These are phyloP conservation scores for Pyxicephalus adspersus DNA, from an alignment of 2,113 vertebrate genomes.

Conservation along the genomic window DNA sequence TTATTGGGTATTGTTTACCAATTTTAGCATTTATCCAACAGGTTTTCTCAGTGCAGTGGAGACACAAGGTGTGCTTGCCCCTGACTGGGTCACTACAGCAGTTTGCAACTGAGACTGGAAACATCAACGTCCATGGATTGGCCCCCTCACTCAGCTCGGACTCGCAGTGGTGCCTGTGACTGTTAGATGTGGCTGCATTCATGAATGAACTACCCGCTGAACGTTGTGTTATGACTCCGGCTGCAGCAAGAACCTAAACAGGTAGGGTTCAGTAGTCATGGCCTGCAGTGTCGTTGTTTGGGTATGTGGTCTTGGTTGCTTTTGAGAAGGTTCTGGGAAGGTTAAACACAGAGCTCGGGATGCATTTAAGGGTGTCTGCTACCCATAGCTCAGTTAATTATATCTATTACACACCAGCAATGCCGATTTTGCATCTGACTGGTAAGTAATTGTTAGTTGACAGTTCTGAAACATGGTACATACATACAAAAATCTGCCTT, in stretches of 20 bases:
- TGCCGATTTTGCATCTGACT: no score
- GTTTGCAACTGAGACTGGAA: slow-evolving; percentile 52
- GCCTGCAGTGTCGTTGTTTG: no score
- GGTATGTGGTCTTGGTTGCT: no score
- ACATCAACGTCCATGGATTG: slow-evolving; percentile 57
- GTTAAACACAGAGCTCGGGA: no score
- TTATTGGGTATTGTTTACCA: neutral
- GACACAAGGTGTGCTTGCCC: slow-evolving; percentile 49
- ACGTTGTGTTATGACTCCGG: slow-evolving; percentile 46
- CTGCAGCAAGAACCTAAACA: slow-evolving; percentile 49
- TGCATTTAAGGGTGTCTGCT: no score
- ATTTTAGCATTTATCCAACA: slow-evolving; percentile 20
- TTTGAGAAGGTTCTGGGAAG: no score
- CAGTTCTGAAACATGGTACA: no score
- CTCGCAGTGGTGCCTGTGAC: slow-evolving; percentile 49
- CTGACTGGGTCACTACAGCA: slow-evolving; percentile 55
- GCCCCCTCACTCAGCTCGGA: slow-evolving; percentile 46
- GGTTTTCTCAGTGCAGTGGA: slow-evolving; percentile 58
- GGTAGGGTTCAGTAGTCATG: slow-evolving; percentile 22
- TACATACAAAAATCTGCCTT: no score
- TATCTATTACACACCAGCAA: no score
- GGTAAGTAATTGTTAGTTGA: no score
- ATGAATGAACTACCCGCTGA: slow-evolving; percentile 32
- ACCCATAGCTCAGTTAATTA: no score
- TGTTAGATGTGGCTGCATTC: slow-evolving; percentile 44